Percentiles rank a stretch among this genome's conserved stretches.
phyloP scores from a whole-genome alignment of 53 echinoderm and acorn worm species.

The Apostichopus leukothele region DNA sequence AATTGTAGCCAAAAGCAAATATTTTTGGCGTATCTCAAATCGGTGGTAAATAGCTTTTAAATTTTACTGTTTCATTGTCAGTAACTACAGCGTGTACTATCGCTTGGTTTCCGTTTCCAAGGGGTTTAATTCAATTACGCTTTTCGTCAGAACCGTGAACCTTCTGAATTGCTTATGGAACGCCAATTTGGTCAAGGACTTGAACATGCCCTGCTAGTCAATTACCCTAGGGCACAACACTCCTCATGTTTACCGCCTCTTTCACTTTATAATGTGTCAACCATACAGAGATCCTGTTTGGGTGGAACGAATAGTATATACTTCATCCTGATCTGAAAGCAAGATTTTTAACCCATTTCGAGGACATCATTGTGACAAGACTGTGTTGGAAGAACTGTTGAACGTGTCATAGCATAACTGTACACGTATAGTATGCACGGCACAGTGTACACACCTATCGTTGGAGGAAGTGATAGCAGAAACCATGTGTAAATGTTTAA shows the following conservation, averaged over 20 bases:
- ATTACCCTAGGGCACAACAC: constrained; percentile 2
- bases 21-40: neutral
- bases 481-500: no score
- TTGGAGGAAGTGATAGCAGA: no score
- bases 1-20: constrained; percentile 11
- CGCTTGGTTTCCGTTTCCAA: neutral
- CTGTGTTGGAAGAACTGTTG: neutral
- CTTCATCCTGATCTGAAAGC: neutral
- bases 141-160: constrained; percentile 10
- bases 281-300: neutral
- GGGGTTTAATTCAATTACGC: neutral
- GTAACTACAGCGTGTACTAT: neutral
- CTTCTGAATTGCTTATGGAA: constrained; percentile 6
- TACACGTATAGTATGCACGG: no score
- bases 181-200: constrained; percentile 14
- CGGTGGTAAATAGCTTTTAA: constrained; percentile 14
- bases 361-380: neutral
- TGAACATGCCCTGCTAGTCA: constrained; percentile 14
- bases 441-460: no score
- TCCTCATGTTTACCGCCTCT: neutral
- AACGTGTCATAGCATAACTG: neutral
- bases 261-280: neutral
- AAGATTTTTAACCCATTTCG: constrained; percentile 15
- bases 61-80: neutral
- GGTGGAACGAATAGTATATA: neutral